Conservation (phyloP, 2,797 vertebrate genomes). For the Microcaecilia unicolor region DNA sequence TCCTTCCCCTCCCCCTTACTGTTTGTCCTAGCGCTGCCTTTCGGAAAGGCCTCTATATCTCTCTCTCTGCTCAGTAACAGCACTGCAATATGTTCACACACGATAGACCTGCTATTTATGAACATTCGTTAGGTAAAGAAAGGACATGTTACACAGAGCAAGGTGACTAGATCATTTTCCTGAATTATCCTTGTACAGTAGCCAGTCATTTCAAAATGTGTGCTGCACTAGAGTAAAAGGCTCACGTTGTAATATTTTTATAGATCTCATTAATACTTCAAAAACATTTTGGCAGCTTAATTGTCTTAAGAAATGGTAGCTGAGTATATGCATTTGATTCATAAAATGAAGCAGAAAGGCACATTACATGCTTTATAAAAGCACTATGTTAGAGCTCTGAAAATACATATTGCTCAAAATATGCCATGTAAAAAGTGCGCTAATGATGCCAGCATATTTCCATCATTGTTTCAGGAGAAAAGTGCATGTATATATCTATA, state of each 20-base stretch:
- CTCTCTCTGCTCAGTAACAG: slow-evolving; percentile 47
- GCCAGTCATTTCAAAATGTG: slow-evolving; percentile 33
- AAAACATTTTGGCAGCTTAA: slow-evolving; percentile 30
- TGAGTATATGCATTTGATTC: slow-evolving; percentile 28
- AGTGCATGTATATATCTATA: too few species aligned
- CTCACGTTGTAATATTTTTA: slow-evolving; percentile 27
- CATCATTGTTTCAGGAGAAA: too few species aligned
- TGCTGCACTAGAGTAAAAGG: slow-evolving; percentile 40
- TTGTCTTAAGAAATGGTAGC: slow-evolving; percentile 20
- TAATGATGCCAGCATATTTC: too few species aligned
- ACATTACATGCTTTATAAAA: slow-evolving; percentile 26
- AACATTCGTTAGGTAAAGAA: slow-evolving; percentile 42
- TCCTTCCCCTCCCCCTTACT: slow-evolving; percentile 31
- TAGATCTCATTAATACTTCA: slow-evolving; percentile 39
- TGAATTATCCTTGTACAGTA: slow-evolving; percentile 32
- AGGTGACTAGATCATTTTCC: too few species aligned
- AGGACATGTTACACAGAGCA: too few species aligned
- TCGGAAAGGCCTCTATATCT: slow-evolving; percentile 57
- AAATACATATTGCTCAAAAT: too few species aligned
- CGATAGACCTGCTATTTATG: slow-evolving; percentile 35
- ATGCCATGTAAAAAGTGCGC: too few species aligned
- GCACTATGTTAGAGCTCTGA: too few species aligned
- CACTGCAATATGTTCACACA: slow-evolving; percentile 29
- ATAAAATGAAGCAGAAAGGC: slow-evolving; percentile 31
- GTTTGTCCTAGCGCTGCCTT: slow-evolving; percentile 47